phyloP scores from a whole-genome alignment of 2,888 invertebrate species.

The Dastarcus helophoroides region DNA sequence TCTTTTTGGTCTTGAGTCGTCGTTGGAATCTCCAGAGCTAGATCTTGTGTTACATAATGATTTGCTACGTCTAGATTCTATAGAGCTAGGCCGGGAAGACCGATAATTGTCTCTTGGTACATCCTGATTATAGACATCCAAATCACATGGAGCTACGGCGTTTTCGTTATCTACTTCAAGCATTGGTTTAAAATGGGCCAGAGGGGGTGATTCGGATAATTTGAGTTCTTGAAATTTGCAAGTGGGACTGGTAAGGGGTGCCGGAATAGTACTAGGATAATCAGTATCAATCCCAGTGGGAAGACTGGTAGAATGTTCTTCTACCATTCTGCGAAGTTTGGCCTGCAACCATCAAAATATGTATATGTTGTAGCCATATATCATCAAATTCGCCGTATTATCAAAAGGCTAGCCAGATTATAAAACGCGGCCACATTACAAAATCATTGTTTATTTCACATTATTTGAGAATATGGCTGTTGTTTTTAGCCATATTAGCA shows the following conservation, averaged over 20 bases:
- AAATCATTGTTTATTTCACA: too few species aligned
- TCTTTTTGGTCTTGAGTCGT: constrained; percentile 6
- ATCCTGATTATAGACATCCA: constrained; percentile 19
- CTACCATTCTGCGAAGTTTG: constrained; percentile 66
- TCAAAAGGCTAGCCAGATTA: too few species aligned
- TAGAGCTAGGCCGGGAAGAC: constrained; percentile 22
- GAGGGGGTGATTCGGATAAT: constrained; percentile 22
- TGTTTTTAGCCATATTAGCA: too few species aligned
- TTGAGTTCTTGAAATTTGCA: constrained; percentile 22
- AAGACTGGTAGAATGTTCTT: constrained; percentile 56
- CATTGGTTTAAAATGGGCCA: constrained; percentile 17
- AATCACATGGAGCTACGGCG: constrained; percentile 19
- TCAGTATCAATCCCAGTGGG: constrained; percentile 34
- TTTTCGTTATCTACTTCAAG: constrained; percentile 19
- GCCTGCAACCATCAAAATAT: too few species aligned
- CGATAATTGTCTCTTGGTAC: constrained; percentile 21
- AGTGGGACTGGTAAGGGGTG: constrained; percentile 23
- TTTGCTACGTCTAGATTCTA: constrained; percentile 28
- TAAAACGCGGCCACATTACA: too few species aligned
- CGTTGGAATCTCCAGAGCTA: constrained; percentile 24
- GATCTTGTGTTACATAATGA: constrained; percentile 27
- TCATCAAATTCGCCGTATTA: too few species aligned
- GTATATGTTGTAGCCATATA: too few species aligned
- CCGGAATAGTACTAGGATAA: constrained; percentile 29
- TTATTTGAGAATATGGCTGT: too few species aligned